phyloP scores from a whole-genome alignment of 1,140 invertebrate species.

The Bombus terrestris region DNA sequence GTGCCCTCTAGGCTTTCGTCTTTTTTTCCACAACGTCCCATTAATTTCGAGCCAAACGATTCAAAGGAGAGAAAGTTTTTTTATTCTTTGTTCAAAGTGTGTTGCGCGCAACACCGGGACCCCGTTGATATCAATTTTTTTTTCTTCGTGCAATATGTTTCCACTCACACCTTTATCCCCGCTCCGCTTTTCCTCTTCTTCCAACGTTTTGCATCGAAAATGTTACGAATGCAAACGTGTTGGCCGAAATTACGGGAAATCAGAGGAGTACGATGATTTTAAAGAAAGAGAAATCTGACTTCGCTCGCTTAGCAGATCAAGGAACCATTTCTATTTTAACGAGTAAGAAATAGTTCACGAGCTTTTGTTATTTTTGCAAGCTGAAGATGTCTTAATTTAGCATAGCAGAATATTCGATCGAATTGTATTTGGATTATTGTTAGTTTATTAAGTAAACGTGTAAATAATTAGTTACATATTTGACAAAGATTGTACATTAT shows the following conservation, averaged over 20 bases:
- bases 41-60: slow-evolving; percentile 6
- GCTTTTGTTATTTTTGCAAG: slow-evolving; percentile 1
- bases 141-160: neutral
- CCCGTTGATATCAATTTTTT: neutral
- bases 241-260: slow-evolving; percentile 1
- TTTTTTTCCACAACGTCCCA: neutral
- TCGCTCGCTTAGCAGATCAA: neutral
- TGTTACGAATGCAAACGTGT: neutral
- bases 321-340: neutral
- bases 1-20: too few species aligned
- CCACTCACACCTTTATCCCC: neutral
- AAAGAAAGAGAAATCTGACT: neutral
- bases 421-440: neutral
- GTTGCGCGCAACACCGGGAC: neutral
- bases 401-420: neutral
- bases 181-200: neutral
- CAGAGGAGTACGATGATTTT: neutral
- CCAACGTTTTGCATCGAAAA: neutral
- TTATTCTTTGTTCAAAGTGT: neutral
- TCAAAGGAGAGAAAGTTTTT: neutral
- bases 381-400: neutral
- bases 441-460: neutral
- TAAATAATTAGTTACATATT: neutral
- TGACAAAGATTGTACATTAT: neutral
- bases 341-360: neutral